phyloP scores from a whole-genome alignment of 2,797 vertebrate species.

The Hydrophis major region DNA sequence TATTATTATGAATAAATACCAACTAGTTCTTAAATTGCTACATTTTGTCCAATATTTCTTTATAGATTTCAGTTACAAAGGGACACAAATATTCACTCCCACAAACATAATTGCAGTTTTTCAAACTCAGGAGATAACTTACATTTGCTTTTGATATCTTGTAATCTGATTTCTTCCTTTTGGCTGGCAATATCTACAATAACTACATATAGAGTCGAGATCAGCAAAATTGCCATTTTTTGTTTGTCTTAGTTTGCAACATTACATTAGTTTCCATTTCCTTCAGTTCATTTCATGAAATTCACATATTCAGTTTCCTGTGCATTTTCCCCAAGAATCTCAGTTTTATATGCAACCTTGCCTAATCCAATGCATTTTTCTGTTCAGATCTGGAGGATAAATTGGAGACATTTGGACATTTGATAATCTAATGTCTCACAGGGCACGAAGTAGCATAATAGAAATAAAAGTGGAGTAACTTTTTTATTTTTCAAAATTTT shows the following conservation, averaged over 20 bases:
- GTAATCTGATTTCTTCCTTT: neutral
- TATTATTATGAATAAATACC: slow-evolving; percentile 61
- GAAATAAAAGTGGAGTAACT: neutral
- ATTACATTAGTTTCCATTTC: neutral
- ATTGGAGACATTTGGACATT: neutral
- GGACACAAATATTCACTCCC: neutral
- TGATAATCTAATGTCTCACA: neutral
- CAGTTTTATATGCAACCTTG: neutral
- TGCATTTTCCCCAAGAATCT: neutral
- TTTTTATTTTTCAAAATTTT: neutral
- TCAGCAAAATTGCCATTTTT: neutral
- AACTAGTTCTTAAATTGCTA: slow-evolving; percentile 16
- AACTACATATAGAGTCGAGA: neutral
- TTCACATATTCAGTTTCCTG: neutral
- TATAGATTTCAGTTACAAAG: neutral
- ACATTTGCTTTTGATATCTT: neutral
- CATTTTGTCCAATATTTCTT: neutral
- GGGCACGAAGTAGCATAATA: neutral
- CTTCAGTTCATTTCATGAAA: neutral
- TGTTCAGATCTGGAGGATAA: neutral
- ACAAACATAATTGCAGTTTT: too few relatives aligned
- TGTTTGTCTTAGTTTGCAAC: neutral
- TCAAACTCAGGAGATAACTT: neutral
- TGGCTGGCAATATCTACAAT: neutral
- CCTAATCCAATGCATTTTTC: neutral